Conservation (phyloP, 1,140 invertebrate species). For the Himalopsyche phryganea region DNA sequence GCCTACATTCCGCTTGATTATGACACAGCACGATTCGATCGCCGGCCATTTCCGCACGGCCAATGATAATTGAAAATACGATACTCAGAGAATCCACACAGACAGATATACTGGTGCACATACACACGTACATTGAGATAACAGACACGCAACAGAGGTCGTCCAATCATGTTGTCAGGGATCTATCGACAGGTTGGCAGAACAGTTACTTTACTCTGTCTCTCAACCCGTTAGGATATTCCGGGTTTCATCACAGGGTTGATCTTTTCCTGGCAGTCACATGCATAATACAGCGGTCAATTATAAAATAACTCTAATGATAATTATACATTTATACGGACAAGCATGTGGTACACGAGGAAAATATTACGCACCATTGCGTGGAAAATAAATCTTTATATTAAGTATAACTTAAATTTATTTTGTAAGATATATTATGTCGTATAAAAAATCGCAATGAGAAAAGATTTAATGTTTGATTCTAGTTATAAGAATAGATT, state of each 20-base stretch:
- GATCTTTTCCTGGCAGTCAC: not conserved
- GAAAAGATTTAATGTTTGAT: too few relatives aligned
- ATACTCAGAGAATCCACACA: slow-evolving; percentile 21
- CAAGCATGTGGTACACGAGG: too few relatives aligned
- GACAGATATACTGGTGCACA: slow-evolving; percentile 10
- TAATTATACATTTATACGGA: too few relatives aligned
- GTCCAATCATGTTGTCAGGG: slow-evolving; percentile 30
- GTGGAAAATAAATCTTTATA: too few relatives aligned
- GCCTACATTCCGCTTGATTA: slow-evolving; percentile 12
- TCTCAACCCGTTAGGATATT: slow-evolving; percentile 10
- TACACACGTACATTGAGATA: too few relatives aligned
- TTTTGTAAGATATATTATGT: too few relatives aligned
- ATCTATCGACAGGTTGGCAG: slow-evolving; percentile 26
- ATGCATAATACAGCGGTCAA: too few relatives aligned
- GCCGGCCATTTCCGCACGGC: slow-evolving; percentile 16
- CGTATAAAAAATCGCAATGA: too few relatives aligned
- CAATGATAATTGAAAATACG: slow-evolving; percentile 35
- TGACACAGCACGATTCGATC: slow-evolving; percentile 30
- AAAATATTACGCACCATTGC: too few relatives aligned
- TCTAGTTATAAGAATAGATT: too few relatives aligned
- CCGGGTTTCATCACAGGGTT: not conserved
- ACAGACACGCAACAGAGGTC: slow-evolving; percentile 19
- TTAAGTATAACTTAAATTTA: too few relatives aligned
- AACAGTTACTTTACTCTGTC: slow-evolving; percentile 23
- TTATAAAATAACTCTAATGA: too few relatives aligned